Evolutionary conservation across 1,140 invertebrate species (phyloP).

Genomic region (Samia ricini): DNA sequence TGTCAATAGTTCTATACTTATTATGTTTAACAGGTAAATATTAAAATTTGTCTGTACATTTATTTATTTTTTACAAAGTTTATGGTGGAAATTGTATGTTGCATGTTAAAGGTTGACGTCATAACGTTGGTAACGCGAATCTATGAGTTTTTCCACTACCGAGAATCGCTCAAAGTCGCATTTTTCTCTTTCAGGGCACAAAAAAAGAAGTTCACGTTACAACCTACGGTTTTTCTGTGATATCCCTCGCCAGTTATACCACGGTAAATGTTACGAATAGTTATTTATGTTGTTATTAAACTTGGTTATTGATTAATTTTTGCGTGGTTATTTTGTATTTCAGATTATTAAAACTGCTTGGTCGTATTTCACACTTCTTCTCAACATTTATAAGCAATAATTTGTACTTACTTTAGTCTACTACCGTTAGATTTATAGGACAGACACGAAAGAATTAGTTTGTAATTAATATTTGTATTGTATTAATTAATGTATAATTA

Average conservation of each 20-base stretch:
- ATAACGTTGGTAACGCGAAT: too few species aligned
- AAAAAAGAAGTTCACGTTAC: slow-evolving; percentile 44
- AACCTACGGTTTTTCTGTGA: slow-evolving; percentile 55
- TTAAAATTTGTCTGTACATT: too few species aligned
- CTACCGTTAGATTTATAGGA: too few species aligned
- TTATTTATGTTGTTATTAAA: not conserved
- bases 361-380: slow-evolving; percentile 39
- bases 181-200: slow-evolving; percentile 39
- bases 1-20: slow-evolving; percentile 40
- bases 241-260: slow-evolving; percentile 49
- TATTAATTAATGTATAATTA: too few species aligned
- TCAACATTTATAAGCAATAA: slow-evolving; percentile 44
- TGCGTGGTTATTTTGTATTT: slow-evolving; percentile 15
- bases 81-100: too few species aligned
- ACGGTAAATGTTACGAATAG: slow-evolving; percentile 32
- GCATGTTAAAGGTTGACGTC: too few species aligned
- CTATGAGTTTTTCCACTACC: too few species aligned
- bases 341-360: slow-evolving; percentile 40
- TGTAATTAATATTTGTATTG: too few species aligned
- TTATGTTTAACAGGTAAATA: slow-evolving; percentile 50
- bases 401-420: not conserved
- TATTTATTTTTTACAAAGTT: too few species aligned
- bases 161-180: too few species aligned
- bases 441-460: too few species aligned
- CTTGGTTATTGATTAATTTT: not conserved